Percentiles rank a stretch among this genome's conserved stretches.
phyloP scores from a whole-genome alignment of 2,113 vertebrate genomes.

The Amazona guildingii region DNA sequence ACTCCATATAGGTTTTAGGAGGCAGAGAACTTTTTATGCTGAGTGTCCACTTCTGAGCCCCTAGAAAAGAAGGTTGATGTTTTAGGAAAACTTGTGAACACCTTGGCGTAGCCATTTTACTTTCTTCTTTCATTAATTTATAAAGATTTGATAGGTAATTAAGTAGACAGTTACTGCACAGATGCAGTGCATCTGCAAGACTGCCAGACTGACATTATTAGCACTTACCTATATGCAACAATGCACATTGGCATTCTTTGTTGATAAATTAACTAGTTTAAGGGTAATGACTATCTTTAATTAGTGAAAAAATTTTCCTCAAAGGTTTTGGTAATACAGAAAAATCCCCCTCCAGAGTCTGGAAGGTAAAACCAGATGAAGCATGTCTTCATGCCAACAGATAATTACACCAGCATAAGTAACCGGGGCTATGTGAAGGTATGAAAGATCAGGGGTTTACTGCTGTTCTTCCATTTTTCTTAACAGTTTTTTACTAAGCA shows the following conservation, averaged over 20 bases:
- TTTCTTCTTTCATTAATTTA: not conserved
- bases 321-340: not conserved
- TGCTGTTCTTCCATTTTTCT: not conserved
- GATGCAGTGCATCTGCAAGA: not conserved
- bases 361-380: not conserved
- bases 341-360: not conserved
- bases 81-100: not conserved
- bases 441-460: not conserved
- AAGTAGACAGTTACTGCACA: not conserved
- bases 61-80: not conserved
- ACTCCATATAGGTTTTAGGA: not conserved
- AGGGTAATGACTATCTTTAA: not conserved
- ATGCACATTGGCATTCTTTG: not conserved
- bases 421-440: not conserved
- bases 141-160: not conserved
- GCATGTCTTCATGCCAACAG: not conserved
- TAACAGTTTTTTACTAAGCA: not conserved
- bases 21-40: not conserved
- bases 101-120: not conserved
- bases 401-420: not conserved
- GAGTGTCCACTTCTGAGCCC: not conserved
- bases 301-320: not conserved
- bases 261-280: not conserved
- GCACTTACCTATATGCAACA: not conserved
- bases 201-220: not conserved